Base-by-base conservation (phyloP, 1,140 invertebrate genomes). In the Drosophila nasuta region DNA sequence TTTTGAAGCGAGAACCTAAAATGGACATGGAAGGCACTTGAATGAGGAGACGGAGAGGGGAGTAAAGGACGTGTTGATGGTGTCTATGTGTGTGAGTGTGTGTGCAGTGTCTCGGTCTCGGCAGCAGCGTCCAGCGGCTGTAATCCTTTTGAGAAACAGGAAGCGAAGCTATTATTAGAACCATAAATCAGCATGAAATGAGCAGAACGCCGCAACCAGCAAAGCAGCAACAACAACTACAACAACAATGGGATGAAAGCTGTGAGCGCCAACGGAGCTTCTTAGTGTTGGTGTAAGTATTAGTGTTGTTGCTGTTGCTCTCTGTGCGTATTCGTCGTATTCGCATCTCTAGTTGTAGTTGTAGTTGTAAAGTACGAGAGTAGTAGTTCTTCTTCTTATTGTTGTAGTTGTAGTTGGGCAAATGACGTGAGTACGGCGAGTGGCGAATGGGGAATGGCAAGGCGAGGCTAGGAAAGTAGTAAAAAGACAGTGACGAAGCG, bases 141-240 rank as follows among this genome's bases (percentile, higher is more conserved):
- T 85, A 90, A 91, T 86, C 86, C 86, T 86, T 90, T 90, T 79
- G 70, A 77, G 75, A 68, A 83, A 83, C 75, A 74, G 88, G 83
- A 91, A 91, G 77, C 81, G 74, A 89, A 85, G 75, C 91, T 91
- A 92, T 92, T 92, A 92, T 92, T 92, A 92, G 91, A 91, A 90
- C 87, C 83, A 92, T 92, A 91, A 92, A 91, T 92, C 91, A 92
- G 90, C 90, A 85, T 83, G 91, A 91, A 91, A 91, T 91, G 88
- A 90, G 82, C 87, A 87, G 78, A 89, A 85, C 56, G 79, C 81
- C 70, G 63, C 75, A 89, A 64, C 66, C 68, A 72, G 46, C 57
- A 71, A 63, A 57, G 11, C 45, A 38, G 69, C 68, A 49, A 49
- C 69, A 67, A 49, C 73, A 54, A 25, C 54, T 38, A 20, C 48